These are phyloP conservation scores for Pelecanoides urinatrix DNA, from an alignment of 2,113 vertebrate genomes.

Conservation along the genomic window DNA sequence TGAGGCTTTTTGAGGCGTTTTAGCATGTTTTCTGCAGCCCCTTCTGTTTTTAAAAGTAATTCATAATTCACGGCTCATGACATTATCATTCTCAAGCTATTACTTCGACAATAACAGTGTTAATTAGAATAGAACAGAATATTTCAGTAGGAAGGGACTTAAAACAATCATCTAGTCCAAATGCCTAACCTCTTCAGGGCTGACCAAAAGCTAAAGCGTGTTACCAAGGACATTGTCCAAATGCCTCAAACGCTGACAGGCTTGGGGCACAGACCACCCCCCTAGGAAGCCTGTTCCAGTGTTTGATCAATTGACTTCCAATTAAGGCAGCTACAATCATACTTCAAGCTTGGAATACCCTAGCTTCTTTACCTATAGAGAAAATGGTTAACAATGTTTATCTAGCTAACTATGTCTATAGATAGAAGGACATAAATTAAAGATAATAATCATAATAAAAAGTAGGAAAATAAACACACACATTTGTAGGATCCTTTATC, in stretches of 20 bases:
- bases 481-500: background rate
- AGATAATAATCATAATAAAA: background rate
- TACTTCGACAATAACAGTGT: background rate
- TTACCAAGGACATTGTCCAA: background rate
- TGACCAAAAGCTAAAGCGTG: background rate
- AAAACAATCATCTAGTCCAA: accelerated
- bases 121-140: background rate
- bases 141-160: background rate
- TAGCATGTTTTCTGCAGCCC: background rate
- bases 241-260: background rate
- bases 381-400: background rate
- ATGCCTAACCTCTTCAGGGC: background rate
- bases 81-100: constrained; percentile 13
- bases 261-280: accelerated
- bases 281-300: background rate
- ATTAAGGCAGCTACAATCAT: background rate
- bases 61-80: constrained; percentile 13
- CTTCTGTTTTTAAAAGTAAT: background rate
- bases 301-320: background rate
- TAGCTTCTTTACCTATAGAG: background rate
- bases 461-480: background rate
- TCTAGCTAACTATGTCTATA: background rate
- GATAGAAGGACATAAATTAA: background rate
- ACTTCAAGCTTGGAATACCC: background rate
- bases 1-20: background rate